A percentile compares a stretch with the other conserved stretches of the same genome.
phyloP scores from a whole-genome alignment of 2,113 vertebrate species.

The Loxodonta africana region DNA sequence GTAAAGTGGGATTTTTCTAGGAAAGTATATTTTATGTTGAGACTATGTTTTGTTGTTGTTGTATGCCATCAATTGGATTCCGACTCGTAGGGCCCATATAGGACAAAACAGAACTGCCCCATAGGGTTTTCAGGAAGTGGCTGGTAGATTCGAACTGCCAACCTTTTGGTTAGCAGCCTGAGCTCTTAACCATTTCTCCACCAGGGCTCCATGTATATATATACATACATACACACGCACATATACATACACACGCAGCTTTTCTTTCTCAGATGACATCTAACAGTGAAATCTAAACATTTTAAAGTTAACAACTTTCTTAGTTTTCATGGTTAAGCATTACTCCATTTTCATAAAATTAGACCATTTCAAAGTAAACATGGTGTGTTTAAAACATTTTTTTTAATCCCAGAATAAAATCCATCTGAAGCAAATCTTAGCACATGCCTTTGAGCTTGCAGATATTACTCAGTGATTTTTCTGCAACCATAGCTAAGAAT shows the following conservation, averaged over 20 bases:
- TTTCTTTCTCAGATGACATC: conserved; percentile 10
- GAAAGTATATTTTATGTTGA: conserved; percentile 2
- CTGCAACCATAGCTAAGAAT: conserved; percentile 48
- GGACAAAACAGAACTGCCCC: too few relatives aligned
- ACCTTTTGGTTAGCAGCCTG: too few relatives aligned
- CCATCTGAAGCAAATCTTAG: neutral
- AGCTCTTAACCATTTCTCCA: too few relatives aligned
- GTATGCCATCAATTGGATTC: too few relatives aligned
- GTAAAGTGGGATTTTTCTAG: neutral
- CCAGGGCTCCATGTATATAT: too few relatives aligned
- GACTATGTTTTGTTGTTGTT: too few relatives aligned
- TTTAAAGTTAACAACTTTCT: neutral
- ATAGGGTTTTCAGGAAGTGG: too few relatives aligned
- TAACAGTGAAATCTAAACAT: neutral
- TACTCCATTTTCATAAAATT: conserved; percentile 49
- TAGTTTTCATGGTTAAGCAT: neutral
- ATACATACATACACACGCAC: neutral
- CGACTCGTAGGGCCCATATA: too few relatives aligned
- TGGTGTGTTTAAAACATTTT: neutral
- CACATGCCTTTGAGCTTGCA: conserved; percentile 43
- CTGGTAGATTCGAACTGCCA: too few relatives aligned
- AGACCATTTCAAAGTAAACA: conserved; percentile 6
- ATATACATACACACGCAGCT: neutral
- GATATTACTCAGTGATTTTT: neutral
- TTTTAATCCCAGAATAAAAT: conserved; percentile 47